Conservation (phyloP, 1,140 invertebrate genomes). For the Galleria mellonella region DNA sequence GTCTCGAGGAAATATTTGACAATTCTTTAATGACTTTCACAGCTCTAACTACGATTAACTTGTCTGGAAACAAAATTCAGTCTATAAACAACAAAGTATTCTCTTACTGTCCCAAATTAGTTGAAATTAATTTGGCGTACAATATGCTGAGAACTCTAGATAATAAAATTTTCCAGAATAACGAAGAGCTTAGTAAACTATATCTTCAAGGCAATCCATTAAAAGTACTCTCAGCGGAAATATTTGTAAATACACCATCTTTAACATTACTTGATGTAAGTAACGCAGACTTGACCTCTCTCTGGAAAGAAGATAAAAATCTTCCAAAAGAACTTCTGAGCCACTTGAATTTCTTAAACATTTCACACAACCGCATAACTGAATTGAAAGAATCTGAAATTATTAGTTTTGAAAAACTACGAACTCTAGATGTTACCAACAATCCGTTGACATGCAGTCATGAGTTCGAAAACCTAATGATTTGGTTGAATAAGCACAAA, state of each 20-base stretch:
- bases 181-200: constrained; percentile 77
- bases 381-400: constrained; percentile 75
- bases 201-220: constrained; percentile 83
- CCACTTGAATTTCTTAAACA: constrained; percentile 74
- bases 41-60: constrained; percentile 76
- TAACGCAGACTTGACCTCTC: constrained; percentile 76
- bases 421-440: constrained; percentile 76
- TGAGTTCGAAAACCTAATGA: constrained; percentile 76
- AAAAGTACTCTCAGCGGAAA: constrained; percentile 77
- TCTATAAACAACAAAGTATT: constrained; percentile 68
- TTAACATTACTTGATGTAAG: constrained; percentile 77
- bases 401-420: constrained; percentile 75
- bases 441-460: constrained; percentile 80
- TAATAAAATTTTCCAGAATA: constrained; percentile 77
- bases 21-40: constrained; percentile 80
- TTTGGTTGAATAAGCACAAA: constrained; percentile 72
- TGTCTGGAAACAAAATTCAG: constrained; percentile 78
- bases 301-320: constrained; percentile 77
- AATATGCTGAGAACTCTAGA: constrained; percentile 77
- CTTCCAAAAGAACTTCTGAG: constrained; percentile 54
- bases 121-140: constrained; percentile 81
- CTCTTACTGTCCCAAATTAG: constrained; percentile 73
- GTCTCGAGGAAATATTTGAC: constrained; percentile 75
- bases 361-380: constrained; percentile 75
- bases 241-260: constrained; percentile 76